A percentile compares a stretch with the other conserved stretches of the same genome.
Conservation (phyloP, 2,888 invertebrate species). For the Mantis religiosa region DNA sequence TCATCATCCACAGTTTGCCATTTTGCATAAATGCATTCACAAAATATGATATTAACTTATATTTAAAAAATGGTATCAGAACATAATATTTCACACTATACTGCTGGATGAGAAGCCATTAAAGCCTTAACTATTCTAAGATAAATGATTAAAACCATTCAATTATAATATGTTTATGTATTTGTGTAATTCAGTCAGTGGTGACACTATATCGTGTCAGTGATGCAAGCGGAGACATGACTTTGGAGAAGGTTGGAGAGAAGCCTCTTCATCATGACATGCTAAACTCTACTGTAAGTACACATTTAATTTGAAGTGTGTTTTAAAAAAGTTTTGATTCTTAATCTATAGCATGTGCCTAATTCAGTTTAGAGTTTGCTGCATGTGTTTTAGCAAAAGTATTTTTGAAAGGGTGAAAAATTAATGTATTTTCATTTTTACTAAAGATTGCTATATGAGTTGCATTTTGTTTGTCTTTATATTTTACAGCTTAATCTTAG, state of each 20-base stretch:
- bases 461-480: too few species aligned
- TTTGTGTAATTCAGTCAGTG: conserved; percentile 40
- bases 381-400: neutral
- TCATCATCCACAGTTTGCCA: too few species aligned
- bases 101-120: neutral
- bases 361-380: neutral
- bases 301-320: neutral
- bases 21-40: too few species aligned
- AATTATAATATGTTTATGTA: neutral
- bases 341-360: neutral
- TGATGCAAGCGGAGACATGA: conserved; percentile 61
- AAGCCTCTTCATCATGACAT: conserved; percentile 70
- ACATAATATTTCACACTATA: neutral
- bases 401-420: too few species aligned
- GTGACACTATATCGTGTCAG: conserved; percentile 66
- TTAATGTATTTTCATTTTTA: too few species aligned
- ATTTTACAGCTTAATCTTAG: too few species aligned
- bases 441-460: too few species aligned
- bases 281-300: conserved; percentile 61
- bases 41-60: too few species aligned
- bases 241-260: conserved; percentile 61
- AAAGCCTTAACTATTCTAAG: neutral
- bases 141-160: too few species aligned
- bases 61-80: too few species aligned
- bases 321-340: neutral